Base-by-base conservation (phyloP, 1,140 invertebrate genomes). In the Alviniconcha marisindica region DNA sequence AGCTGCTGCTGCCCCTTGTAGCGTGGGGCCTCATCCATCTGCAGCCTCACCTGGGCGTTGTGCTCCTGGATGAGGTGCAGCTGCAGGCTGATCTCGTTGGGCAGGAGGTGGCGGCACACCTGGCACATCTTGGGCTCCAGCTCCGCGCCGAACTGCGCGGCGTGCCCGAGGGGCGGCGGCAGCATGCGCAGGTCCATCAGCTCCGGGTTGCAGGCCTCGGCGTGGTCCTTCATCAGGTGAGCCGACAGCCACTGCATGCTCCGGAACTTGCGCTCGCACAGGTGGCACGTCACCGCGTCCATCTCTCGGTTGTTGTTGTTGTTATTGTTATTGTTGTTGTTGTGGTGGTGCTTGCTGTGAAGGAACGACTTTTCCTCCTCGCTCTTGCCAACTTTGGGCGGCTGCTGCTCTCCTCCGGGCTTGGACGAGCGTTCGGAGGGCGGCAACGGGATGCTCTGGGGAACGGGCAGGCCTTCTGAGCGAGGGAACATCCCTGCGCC, bases 211-310 rank as follows among this genome's bases (percentile, higher is more conserved):
- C 84, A 80, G 44, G 77, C 73, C 51, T 81, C 87, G 48, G 87
- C 96, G 89, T 99, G 98, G 87, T 99, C 97, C 73, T 96, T 96
- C 60, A 97, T 93, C 76, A 99, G 93, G 92, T 99, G 98, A 0
- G 96, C 96, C 86, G 97, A 97, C 66, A 99, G 93, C 95, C 97
- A 98, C 85, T 98, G 97, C 40, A 96, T 95, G 85, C 96, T 98
- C 77, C 97, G 95, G 92, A 99, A 99, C 80, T 97, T 95, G 14
- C 97, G 95, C 83, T 95, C 96, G 90, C 98, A 99, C 15, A 98
- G 94, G 7, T 96, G 95, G 93, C 98, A 99, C 94, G 87, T 87
- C 31, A 79, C 81, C 54, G 51, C 33, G 33, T 66, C 48, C 24
- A 40, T 31, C 63, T 91, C 88, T 63, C 74, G 81, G 81, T 80